Evolutionary conservation across 2,888 invertebrate species (phyloP).

Genomic region (Embidobia sp.): DNA sequence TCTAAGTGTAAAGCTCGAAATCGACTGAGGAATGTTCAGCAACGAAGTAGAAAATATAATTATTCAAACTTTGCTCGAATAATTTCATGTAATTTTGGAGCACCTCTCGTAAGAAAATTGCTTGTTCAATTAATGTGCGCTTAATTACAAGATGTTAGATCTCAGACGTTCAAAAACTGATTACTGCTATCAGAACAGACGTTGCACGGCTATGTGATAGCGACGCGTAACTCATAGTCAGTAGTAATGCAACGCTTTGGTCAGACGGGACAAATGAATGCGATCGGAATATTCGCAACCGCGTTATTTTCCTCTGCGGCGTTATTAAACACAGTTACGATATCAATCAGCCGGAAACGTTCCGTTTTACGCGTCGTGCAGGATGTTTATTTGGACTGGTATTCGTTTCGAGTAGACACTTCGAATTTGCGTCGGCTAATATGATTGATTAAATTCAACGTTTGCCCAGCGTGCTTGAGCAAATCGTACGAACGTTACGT

Average conservation of each 20-base stretch:
- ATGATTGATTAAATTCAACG: constrained; percentile 3
- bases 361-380: neutral
- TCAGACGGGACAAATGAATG: constrained; percentile 18
- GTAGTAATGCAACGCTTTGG: constrained; percentile 29
- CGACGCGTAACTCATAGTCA: constrained; percentile 20
- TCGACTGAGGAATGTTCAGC: too few relatives aligned
- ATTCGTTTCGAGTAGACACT: neutral
- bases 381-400: neutral
- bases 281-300: constrained; percentile 7
- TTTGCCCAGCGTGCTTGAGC: neutral
- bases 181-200: too few relatives aligned
- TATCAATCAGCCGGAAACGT: neutral
- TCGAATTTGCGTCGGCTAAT: constrained; percentile 4
- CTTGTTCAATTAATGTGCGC: too few relatives aligned
- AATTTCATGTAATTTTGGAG: too few relatives aligned
- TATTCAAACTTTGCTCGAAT: too few relatives aligned
- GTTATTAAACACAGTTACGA: constrained; percentile 8
- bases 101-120: too few relatives aligned
- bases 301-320: constrained; percentile 1
- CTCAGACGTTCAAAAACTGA: too few relatives aligned
- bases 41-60: too few relatives aligned
- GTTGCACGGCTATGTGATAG: too few relatives aligned
- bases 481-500: too few relatives aligned
- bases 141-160: too few relatives aligned
- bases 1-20: too few relatives aligned